Conservation (phyloP, 2,888 invertebrate species). For the Hypercompe scribonia region DNA sequence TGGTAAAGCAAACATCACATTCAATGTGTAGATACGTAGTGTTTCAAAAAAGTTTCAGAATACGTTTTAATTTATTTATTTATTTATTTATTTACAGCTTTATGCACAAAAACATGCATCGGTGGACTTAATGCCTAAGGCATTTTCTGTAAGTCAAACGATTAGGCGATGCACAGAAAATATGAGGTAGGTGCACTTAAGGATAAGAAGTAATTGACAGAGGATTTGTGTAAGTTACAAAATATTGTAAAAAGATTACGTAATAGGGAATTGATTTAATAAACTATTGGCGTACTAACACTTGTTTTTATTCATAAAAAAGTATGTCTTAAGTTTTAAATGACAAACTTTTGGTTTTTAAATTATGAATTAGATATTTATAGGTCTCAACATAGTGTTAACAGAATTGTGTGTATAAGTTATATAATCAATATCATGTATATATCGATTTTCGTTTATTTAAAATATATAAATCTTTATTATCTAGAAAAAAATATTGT, state of each 20-base stretch:
- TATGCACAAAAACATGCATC: too few species aligned
- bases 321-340: constrained; percentile 56
- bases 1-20: too few species aligned
- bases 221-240: too few species aligned
- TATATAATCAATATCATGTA: constrained; percentile 68
- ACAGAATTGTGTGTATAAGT: constrained; percentile 62
- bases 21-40: too few species aligned
- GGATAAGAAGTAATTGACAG: too few species aligned
- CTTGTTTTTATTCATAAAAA: constrained; percentile 55
- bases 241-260: too few species aligned
- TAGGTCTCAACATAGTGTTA: constrained; percentile 51
- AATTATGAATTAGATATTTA: constrained; percentile 62
- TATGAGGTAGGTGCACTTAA: too few species aligned
- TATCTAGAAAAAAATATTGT: too few species aligned
- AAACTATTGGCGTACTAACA: constrained; percentile 31
- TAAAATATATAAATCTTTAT: constrained; percentile 63
- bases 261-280: too few species aligned
- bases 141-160: too few species aligned
- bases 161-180: too few species aligned
- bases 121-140: too few species aligned
- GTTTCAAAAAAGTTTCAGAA: background rate
- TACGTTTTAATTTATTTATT: background rate
- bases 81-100: background rate
- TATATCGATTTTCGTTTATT: constrained; percentile 71
- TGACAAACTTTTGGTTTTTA: constrained; percentile 61